Evolutionary conservation across 2,888 invertebrate species (phyloP), one percentile per base, ranked within the genome.

Genomic region (Matsumyia berberina): DNA sequence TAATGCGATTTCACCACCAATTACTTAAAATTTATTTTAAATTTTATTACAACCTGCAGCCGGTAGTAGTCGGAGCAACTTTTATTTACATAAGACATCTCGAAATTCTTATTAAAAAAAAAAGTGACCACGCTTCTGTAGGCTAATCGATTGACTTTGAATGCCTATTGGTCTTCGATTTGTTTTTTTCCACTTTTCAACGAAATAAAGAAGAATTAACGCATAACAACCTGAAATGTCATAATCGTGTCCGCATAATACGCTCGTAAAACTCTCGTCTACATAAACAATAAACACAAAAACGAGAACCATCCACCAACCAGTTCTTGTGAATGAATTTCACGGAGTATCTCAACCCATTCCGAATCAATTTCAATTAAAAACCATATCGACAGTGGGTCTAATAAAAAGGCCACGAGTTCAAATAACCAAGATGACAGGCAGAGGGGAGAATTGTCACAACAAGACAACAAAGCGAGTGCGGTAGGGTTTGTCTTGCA

Each of bases 331-430:
- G 37, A 57, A 57, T 57, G 57, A 39, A 57, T 57, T 37, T 51
- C 5, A n/a, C 24, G 11, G 4, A 11, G 17, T 35, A 51, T 24
- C 35, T 46, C 55, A 55, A 17, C 19, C 33, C 33, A 33, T 33
- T 17, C 31, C 17, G 49, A 74, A 83, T 79, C 73, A 67, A 79
- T 74, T 78, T 79, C 69, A 79, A 83, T 79, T 83, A 79, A 83
- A 73, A 66, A 39, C 73, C 35, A 51, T 66, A 79, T 72, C 76
- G 76, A 70, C 76, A 76, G 60, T 39, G 42, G 62, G 67, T 53
- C 62, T 42, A 69, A 79, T 69, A 69, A 78, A 83, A 83, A 44
- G 73, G 83, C 57, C 73, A 83, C 35, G 67, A 83, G 83, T 74
- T 83, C 79, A 79, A 60, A 55, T 64, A 69, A 9, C 17, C 31